These are phyloP conservation scores for Heliconius nattereri DNA, from an alignment of 1,140 invertebrate species.

Conservation along the genomic window DNA sequence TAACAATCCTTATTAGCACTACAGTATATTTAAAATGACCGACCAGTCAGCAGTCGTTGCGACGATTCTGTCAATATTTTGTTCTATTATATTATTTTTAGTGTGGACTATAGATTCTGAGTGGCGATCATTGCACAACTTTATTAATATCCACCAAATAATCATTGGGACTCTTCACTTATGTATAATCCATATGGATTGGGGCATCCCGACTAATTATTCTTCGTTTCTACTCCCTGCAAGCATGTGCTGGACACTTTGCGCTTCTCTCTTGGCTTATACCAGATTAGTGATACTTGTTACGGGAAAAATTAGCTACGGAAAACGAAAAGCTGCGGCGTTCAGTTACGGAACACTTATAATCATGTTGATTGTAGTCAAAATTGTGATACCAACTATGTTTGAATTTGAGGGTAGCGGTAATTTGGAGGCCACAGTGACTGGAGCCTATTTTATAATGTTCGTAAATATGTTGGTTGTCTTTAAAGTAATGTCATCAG, in stretches of 20 bases:
- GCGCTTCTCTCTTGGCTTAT: slow-evolving; percentile 31
- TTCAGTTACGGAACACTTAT: slow-evolving; percentile 28
- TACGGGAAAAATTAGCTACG: slow-evolving; percentile 36
- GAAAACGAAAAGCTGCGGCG: slow-evolving; percentile 27
- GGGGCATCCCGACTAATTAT: neutral
- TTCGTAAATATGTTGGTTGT: slow-evolving; percentile 27
- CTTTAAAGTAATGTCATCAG: slow-evolving; percentile 6
- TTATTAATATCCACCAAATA: slow-evolving; percentile 35
- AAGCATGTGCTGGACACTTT: slow-evolving; percentile 26
- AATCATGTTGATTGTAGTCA: slow-evolving; percentile 2
- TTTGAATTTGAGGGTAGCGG: neutral
- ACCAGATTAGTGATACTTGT: slow-evolving; percentile 31
- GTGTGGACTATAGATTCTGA: slow-evolving; percentile 25
- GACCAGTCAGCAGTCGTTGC: neutral
- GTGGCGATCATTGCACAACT: slow-evolving; percentile 38
- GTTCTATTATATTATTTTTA: slow-evolving; percentile 30
- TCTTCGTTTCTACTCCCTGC: slow-evolving; percentile 15
- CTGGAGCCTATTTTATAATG: slow-evolving; percentile 13
- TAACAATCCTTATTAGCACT: neutral
- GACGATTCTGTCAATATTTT: slow-evolving; percentile 23
- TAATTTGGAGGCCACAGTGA: neutral
- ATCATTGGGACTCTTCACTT: slow-evolving; percentile 30
- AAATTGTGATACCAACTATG: slow-evolving; percentile 6
- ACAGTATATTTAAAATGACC: neutral
- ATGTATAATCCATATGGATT: neutral